Conservation (phyloP, 2,888 invertebrate species). For the Halictus quadricinctus region DNA sequence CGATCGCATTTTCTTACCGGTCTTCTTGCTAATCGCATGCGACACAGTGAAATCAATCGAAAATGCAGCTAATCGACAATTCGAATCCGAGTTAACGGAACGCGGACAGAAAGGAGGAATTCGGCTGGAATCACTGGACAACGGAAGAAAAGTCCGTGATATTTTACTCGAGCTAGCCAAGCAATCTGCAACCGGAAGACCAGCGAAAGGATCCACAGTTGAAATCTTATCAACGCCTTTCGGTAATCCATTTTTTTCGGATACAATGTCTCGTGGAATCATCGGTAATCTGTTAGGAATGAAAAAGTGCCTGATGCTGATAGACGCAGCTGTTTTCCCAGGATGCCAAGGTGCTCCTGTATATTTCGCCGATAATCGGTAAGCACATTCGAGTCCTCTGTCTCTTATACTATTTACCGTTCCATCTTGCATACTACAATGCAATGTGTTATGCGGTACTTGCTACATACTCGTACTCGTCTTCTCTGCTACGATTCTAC, state of each 20-base stretch:
- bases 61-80: background rate
- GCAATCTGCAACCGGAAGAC: slow-evolving; percentile 14
- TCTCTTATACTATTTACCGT: background rate
- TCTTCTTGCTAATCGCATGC: slow-evolving; percentile 83
- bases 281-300: slow-evolving; percentile 85
- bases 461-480: background rate
- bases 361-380: slow-evolving; percentile 75
- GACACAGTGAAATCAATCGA: background rate
- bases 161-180: slow-evolving; percentile 53
- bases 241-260: slow-evolving; percentile 84
- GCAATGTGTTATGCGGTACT: too few species aligned
- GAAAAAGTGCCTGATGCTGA: slow-evolving; percentile 84
- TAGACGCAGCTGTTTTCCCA: slow-evolving; percentile 85
- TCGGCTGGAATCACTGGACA: background rate
- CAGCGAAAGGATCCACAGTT: slow-evolving; percentile 71
- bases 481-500: background rate
- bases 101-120: background rate
- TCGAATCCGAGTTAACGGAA: background rate
- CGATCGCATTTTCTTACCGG: slow-evolving; percentile 83
- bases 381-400: background rate
- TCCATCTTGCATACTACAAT: background rate
- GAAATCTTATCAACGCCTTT: slow-evolving; percentile 81
- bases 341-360: slow-evolving; percentile 86
- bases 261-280: slow-evolving; percentile 85
- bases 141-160: background rate